A percentile compares a stretch with the other conserved stretches of the same genome.
Evolutionary conservation across 2,113 vertebrate species (phyloP).

Genomic region (Dendrocopos noguchii): DNA sequence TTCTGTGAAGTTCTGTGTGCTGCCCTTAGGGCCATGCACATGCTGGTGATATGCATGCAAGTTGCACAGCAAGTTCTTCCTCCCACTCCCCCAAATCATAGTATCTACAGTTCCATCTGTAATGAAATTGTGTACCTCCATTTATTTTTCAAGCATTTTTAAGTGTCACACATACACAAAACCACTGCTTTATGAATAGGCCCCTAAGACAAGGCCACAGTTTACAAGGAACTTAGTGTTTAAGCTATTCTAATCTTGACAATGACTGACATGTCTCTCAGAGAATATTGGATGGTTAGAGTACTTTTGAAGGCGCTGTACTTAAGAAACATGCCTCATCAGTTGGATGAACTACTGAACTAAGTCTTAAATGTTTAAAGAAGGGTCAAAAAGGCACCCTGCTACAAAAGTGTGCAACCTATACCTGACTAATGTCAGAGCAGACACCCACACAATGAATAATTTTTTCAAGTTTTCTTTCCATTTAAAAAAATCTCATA

Average conservation of each 20-base stretch:
- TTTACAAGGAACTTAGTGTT: slow-evolving; percentile 76
- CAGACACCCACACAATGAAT: slow-evolving; percentile 74
- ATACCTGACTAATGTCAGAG: slow-evolving; percentile 69
- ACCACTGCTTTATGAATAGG: slow-evolving; percentile 69
- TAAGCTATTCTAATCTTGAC: slow-evolving; percentile 79
- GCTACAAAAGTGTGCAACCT: slow-evolving; percentile 76
- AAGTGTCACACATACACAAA: slow-evolving; percentile 52
- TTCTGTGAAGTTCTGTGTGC: slow-evolving; percentile 79
- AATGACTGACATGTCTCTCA: slow-evolving; percentile 78
- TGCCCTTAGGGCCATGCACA: slow-evolving; percentile 79
- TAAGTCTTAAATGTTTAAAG: slow-evolving; percentile 85
- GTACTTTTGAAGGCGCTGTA: slow-evolving; percentile 72
- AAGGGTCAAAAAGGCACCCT: slow-evolving; percentile 76
- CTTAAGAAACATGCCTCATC: slow-evolving; percentile 79
- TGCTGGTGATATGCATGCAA: slow-evolving; percentile 72
- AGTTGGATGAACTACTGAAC: slow-evolving; percentile 81
- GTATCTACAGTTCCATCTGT: slow-evolving; percentile 58
- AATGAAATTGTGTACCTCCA: slow-evolving; percentile 45
- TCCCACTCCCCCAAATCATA: neutral
- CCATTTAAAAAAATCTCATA: slow-evolving; percentile 5
- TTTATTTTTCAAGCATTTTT: slow-evolving; percentile 57
- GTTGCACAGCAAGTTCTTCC: slow-evolving; percentile 73
- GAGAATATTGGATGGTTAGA: slow-evolving; percentile 84
- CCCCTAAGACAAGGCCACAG: slow-evolving; percentile 66
- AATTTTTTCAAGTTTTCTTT: slow-evolving; percentile 71